A percentile compares a stretch with the other conserved stretches of the same genome.
These are phyloP conservation scores for Chaetodon auriga DNA, from an alignment of 2,113 vertebrate genomes.

Conservation along the genomic window DNA sequence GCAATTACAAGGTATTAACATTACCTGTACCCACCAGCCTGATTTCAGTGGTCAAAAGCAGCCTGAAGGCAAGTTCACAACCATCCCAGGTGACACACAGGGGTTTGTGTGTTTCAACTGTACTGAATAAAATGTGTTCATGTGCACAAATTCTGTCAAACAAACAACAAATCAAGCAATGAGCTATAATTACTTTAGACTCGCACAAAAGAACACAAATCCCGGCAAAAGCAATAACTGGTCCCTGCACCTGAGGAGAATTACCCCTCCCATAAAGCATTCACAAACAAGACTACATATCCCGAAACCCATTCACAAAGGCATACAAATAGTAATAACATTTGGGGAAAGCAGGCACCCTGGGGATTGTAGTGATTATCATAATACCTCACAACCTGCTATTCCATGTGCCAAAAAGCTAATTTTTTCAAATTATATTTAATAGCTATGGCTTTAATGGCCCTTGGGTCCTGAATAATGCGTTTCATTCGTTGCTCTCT, in stretches of 20 bases:
- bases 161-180: slow-evolving; percentile 39
- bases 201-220: slow-evolving; percentile 40
- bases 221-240: slow-evolving; percentile 48
- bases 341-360: slow-evolving; percentile 57
- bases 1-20: not conserved
- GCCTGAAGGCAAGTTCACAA: not conserved
- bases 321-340: slow-evolving; percentile 68
- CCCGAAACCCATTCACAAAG: slow-evolving; percentile 54
- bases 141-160: slow-evolving; percentile 30
- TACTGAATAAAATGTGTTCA: slow-evolving; percentile 26
- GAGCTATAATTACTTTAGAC: slow-evolving; percentile 61
- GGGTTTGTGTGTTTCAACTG: not conserved
- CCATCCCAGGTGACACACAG: not conserved
- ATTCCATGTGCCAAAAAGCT: slow-evolving; percentile 68
- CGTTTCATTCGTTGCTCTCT: slow-evolving; percentile 59
- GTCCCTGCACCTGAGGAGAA: slow-evolving; percentile 55
- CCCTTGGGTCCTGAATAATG: slow-evolving; percentile 73
- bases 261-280: slow-evolving; percentile 54
- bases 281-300: slow-evolving; percentile 55
- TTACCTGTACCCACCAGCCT: not conserved
- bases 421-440: slow-evolving; percentile 78
- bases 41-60: not conserved
- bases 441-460: slow-evolving; percentile 70
- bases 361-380: slow-evolving; percentile 73
- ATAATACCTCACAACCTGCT: slow-evolving; percentile 76